A percentile compares a stretch with the other conserved stretches of the same genome.
phyloP scores from a whole-genome alignment of 2,888 invertebrate species.

The Orthosia incerta region DNA sequence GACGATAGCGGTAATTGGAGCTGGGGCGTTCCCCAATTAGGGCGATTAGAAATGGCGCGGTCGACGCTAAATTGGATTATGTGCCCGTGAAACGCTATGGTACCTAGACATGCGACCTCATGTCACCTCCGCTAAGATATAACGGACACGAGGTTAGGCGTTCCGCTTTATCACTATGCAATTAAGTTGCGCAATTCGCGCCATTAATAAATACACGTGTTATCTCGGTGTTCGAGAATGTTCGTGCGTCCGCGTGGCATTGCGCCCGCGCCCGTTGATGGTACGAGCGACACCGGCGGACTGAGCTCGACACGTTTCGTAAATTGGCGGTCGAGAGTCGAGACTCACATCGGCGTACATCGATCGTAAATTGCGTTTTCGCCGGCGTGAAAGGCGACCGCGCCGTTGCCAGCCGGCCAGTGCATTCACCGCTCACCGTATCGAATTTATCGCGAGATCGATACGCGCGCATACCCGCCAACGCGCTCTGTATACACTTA shows the following conservation, averaged over 20 bases:
- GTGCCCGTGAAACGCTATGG: constrained; percentile 71
- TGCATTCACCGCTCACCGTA: constrained; percentile 87
- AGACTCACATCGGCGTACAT: constrained; percentile 71
- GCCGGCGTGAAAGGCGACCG: constrained; percentile 85
- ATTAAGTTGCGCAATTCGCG: constrained; percentile 82
- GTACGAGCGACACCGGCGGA: constrained; percentile 61
- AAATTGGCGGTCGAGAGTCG: constrained; percentile 65
- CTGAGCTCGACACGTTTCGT: constrained; percentile 66
- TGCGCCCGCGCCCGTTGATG: constrained; percentile 75
- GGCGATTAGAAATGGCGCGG: constrained; percentile 79
- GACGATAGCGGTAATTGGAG: constrained; percentile 78
- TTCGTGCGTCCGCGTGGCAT: constrained; percentile 81
- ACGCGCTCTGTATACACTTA: constrained; percentile 73
- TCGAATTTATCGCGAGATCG: constrained; percentile 89
- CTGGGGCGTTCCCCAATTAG: constrained; percentile 80
- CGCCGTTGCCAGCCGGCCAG: constrained; percentile 77
- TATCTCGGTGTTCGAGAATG: constrained; percentile 86
- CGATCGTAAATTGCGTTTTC: constrained; percentile 83
- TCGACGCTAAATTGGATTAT: constrained; percentile 80
- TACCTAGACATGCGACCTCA: constrained; percentile 69
- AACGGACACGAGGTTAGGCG: constrained; percentile 58
- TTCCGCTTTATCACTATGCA: constrained; percentile 72
- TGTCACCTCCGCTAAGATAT: constrained; percentile 67
- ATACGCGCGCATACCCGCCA: constrained; percentile 80
- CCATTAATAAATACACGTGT: constrained; percentile 84